Evolutionary conservation across 2,113 vertebrate genomes (phyloP), one percentile per base, ranked within the genome.

Genomic region (Macrotis lagotis): DNA sequence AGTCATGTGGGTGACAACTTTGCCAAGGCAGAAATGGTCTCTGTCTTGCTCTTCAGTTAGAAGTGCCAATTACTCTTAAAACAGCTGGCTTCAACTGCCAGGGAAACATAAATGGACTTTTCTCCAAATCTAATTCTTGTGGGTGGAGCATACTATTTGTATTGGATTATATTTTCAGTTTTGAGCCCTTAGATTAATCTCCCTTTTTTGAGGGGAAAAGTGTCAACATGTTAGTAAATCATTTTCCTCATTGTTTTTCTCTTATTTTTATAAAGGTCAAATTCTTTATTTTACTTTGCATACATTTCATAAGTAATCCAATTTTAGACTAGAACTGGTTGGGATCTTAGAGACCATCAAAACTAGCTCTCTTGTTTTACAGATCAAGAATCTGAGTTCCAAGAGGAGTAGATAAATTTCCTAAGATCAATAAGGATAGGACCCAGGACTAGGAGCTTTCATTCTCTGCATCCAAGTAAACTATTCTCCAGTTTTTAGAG

Each of bases 221-320:
- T 31, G 47, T 22, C 8, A 83, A 37, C 10, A 26, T 31, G 25
- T 74, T 90, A 59, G 10, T 49, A 90, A 92, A 51, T 92, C 74
- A 50, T 94, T 96, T 59, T 51, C 26, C 25, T 95, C 90, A 50
- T 14, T 55, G 24, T 91, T 89, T 90, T 24, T 83, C 91, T 93
- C 48, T 91, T 51, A 90, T 83, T 51, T 83, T 83, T 83, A 3
- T 8, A 83, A 83, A 83, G 16, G 66, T 44, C 44, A 7, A 44
- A 83, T 83, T 83, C 66, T 74, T 74, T 19, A 66, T 66, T 74
- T n/a, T 83, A 83, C 37, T 83, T 24, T 83, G 66, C n/a, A 44
- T 44, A 24, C 24, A 44, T 44, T 74, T 83, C 16, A 44, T 83
- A 83, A 7, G 16, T 59, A 31, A 59, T 66, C 31, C 4, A 3